Conservation (phyloP, 2,797 vertebrate genomes). For the Lithobates pipiens region DNA sequence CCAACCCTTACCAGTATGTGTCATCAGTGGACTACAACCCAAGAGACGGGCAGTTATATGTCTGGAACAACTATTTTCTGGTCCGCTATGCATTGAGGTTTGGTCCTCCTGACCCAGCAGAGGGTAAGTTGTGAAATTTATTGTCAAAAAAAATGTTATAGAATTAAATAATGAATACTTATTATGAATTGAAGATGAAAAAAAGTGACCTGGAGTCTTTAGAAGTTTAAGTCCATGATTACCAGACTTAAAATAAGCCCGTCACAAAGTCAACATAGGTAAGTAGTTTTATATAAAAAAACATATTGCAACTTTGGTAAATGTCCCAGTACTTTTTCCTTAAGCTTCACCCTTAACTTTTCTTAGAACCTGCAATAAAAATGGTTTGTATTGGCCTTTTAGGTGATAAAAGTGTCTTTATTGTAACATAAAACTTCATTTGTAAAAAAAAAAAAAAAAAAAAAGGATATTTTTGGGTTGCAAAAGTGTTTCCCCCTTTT, state of each 20-base stretch:
- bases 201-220: neutral
- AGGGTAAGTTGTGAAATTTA: conserved; percentile 73
- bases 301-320: too few relatives aligned
- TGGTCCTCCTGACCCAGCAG: conserved; percentile 85
- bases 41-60: conserved; percentile 93
- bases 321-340: neutral
- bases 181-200: neutral
- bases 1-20: conserved; percentile 94
- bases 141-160: neutral
- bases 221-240: neutral
- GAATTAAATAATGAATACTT: neutral
- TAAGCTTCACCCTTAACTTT: neutral
- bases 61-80: conserved; percentile 96
- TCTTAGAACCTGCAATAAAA: too few relatives aligned
- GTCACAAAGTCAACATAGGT: neutral
- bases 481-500: too few relatives aligned
- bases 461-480: too few relatives aligned
- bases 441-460: too few relatives aligned
- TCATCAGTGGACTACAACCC: conserved; percentile 96
- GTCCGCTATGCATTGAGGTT: conserved; percentile 90
- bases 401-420: too few relatives aligned
- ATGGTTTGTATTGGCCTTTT: too few relatives aligned
- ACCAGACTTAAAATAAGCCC: too few relatives aligned
- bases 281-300: neutral
- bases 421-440: too few relatives aligned